These are phyloP conservation scores for Pemphredon lugubris DNA, from an alignment of 2,888 invertebrate genomes.

Conservation along the genomic window DNA sequence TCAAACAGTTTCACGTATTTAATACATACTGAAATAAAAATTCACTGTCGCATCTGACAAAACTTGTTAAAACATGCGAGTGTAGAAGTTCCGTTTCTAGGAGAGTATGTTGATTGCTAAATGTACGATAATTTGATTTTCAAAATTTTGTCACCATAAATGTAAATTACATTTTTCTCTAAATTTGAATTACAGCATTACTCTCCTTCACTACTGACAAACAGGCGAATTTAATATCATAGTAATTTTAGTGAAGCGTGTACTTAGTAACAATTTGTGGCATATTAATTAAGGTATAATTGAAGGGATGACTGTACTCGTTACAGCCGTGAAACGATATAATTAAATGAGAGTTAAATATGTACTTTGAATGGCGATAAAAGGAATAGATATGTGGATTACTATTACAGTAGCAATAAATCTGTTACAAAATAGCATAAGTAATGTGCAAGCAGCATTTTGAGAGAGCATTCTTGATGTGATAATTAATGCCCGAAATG, in stretches of 20 bases:
- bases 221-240: no score
- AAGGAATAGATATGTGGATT: slow-evolving; percentile 17
- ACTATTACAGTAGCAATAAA: slow-evolving; percentile 13
- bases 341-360: slow-evolving; percentile 4
- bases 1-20: neutral
- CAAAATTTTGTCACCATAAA: neutral
- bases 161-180: no score
- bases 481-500: slow-evolving; percentile 25
- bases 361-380: slow-evolving; percentile 11
- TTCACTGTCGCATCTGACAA: neutral
- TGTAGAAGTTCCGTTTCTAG: slow-evolving; percentile 4
- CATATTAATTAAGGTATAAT: slow-evolving; percentile 3
- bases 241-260: no score
- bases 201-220: no score
- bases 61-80: slow-evolving; percentile 13
- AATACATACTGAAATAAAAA: neutral
- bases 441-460: slow-evolving; percentile 48
- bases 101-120: slow-evolving; percentile 35
- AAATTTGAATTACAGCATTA: no score
- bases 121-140: slow-evolving; percentile 25
- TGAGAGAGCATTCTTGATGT: slow-evolving; percentile 25
- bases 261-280: no score
- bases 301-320: slow-evolving; percentile 1
- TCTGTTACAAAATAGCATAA: slow-evolving; percentile 28
- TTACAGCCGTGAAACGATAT: neutral